Base-by-base conservation (phyloP, 37 sponge, comb jelly and placozoan species). In the Halichondria panicea region DNA sequence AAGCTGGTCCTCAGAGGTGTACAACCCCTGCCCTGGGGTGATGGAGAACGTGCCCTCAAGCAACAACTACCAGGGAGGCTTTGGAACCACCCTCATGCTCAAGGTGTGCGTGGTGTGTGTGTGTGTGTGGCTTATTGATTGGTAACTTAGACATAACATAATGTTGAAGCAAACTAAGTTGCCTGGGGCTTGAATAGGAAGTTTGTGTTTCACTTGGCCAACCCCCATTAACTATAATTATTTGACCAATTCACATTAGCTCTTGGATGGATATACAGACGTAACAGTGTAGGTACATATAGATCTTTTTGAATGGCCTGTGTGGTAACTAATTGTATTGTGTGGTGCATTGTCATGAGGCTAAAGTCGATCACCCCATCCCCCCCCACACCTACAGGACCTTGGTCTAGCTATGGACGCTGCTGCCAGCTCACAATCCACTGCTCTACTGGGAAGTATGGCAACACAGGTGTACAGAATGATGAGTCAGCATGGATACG, bases 11-110 rank as follows among this genome's bases (percentile, higher is more conserved):
- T 72, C 71, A 36, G 94, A 95, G 57, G 77, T 71, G 28, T 99
- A 99, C 78, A 99, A 95, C 64, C 99, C 99, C 0, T 91, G 92
- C 34, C 99, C 99, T 25, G 99, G 99, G 31, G 96, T 99, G 2
- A 71, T 97, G 70, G 93, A 92, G 66, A 85, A 85, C 22, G 92
- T 93, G 7, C 94, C 96, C 31, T 83, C 99, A 8, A 84, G 83
- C 53, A 89, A 87, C 39, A 59, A 95, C 71, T 99, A 99, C 60
- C 71, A 93, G 74, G 99, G 99, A 52, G 99, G 99, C 11, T 99
- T 99, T 67, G 91, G 90, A 6, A 86, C 96, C 13, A 81, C 74
- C 18, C 91, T 99, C 66, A 99, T 99, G 87, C 50, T 70, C 22
- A 81, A 77, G 54, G 78, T 90, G 33, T 41, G 55, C 39, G 31